Base-by-base conservation (phyloP, 2,888 invertebrate species). In the Mythimna ferrago region DNA sequence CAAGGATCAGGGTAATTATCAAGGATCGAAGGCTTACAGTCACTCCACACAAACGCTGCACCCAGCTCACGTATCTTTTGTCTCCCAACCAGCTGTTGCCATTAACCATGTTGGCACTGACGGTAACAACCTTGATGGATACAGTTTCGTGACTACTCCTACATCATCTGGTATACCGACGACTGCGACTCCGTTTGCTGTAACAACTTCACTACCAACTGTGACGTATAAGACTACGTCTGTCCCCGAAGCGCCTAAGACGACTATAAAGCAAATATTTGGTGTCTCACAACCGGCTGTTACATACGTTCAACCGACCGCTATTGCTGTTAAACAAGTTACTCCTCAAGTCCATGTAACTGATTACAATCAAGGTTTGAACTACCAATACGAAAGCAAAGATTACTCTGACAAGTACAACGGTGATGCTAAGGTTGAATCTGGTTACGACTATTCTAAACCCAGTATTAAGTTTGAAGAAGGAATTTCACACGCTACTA, bases 131-230 rank as follows among this genome's bases (percentile, higher is more conserved):
- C 81, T 92, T 9, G 93, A 94, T 70, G 94, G 94, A 4, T 95
- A 94, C 70, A 89, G 89, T 74, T 94, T 88, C 62, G 93, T 91
- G 4, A 96, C 95, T 2, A 95, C 92, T 3, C 95, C 96, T 16
- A 95, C 94, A 1, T 94, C 96, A 44, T 95, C 95, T 38, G 95
- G 93, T 14, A 86, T 95, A 41, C 94, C 96, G 2, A 95, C 96
- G 9, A 95, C 96, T 21, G 93, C 94, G 5, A 94, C 93, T 54
- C 95, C 96, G 0, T 92, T 93, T 56, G 93, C 94, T 38, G 92
- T 93, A 0, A 95, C 95, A 10, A 93, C 94, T 53, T 89, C 95
- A 14, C 80, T 94, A 69, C 95, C 95, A 4, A 76, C 88, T 21
- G 85, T 92, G 1, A 89, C 94, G 0, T 95, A 94, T 63, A 95